These are phyloP conservation scores for Limnephilus auricula DNA, from an alignment of 2,888 invertebrate genomes.

Conservation along the genomic window DNA sequence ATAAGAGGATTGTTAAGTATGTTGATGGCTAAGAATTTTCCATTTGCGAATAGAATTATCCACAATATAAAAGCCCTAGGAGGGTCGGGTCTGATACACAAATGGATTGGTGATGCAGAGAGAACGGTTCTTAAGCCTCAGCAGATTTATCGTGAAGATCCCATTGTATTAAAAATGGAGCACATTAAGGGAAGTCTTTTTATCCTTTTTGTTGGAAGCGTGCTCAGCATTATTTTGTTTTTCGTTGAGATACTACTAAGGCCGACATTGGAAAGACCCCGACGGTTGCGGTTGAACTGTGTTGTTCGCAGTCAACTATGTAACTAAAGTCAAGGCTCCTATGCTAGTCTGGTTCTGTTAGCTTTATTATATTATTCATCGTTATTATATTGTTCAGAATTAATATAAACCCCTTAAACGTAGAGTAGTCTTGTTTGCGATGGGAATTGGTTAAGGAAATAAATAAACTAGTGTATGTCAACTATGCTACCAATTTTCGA, in stretches of 20 bases:
- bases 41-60: not conserved
- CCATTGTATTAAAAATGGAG: constrained; percentile 13
- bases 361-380: too few species aligned
- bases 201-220: not conserved
- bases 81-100: not conserved
- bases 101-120: constrained; percentile 26
- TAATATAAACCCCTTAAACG: too few species aligned
- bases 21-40: constrained; percentile 25
- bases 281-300: too few species aligned
- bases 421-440: too few species aligned
- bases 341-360: too few species aligned
- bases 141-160: not conserved
- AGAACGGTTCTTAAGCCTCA: not conserved
- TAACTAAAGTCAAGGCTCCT: too few species aligned
- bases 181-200: not conserved
- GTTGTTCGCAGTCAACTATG: too few species aligned
- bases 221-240: not conserved
- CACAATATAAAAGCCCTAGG: not conserved
- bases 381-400: too few species aligned
- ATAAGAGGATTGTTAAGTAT: not conserved
- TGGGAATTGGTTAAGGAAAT: too few species aligned
- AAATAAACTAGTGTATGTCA: too few species aligned
- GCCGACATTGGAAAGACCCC: not conserved
- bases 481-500: too few species aligned
- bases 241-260: not conserved